Evolutionary conservation across 2,113 vertebrate genomes (phyloP).

Genomic region (Hystrix brachyura): DNA sequence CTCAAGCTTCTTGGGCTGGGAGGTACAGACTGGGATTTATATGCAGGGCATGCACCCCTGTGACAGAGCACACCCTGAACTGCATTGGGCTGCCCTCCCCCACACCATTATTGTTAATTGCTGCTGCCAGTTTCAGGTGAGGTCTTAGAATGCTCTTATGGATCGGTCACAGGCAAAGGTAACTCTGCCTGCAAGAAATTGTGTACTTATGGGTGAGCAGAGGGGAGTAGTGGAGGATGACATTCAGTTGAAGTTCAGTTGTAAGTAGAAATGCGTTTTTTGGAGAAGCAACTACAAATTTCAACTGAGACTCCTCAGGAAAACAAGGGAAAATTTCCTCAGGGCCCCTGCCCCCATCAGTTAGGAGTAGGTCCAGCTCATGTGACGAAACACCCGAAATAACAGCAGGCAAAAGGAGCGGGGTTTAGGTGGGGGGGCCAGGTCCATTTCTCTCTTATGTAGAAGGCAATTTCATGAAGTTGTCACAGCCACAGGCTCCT

Average conservation of each 20-base stretch:
- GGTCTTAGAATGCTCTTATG: slow-evolving; percentile 19
- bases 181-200: slow-evolving; percentile 12
- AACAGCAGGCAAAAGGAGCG: background rate
- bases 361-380: slow-evolving; percentile 22
- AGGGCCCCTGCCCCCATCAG: background rate
- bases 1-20: background rate
- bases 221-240: background rate
- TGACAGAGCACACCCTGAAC: background rate
- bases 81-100: background rate
- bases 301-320: slow-evolving; percentile 34
- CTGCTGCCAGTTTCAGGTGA: background rate
- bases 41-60: background rate
- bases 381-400: background rate
- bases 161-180: slow-evolving; percentile 18
- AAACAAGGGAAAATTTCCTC: slow-evolving; percentile 37
- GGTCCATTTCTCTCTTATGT: background rate
- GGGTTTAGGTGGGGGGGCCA: background rate
- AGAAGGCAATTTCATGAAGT: slow-evolving; percentile 10
- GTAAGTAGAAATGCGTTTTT: slow-evolving; percentile 47
- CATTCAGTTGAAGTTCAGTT: slow-evolving; percentile 2
- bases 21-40: background rate
- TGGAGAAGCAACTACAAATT: slow-evolving; percentile 13
- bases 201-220: background rate
- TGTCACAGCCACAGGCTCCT: background rate
- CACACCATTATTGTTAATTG: background rate